Conservation (phyloP, 2,888 invertebrate species). For the Cerceris rybyensis region DNA sequence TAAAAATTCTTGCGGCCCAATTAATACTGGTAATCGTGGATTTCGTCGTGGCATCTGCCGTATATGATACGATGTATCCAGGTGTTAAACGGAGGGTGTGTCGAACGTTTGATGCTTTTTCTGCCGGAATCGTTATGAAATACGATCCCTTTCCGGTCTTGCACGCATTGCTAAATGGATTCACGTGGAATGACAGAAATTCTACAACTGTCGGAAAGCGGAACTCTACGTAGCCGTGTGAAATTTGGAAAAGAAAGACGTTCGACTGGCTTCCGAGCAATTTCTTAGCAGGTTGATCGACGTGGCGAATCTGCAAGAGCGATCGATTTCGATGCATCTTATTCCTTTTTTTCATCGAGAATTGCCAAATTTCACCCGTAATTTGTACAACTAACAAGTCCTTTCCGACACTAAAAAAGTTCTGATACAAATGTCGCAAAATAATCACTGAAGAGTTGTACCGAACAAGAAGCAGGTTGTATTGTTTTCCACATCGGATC, state of each 20-base stretch:
- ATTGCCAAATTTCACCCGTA: too few species aligned
- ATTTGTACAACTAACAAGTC: too few species aligned
- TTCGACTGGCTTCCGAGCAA: too few species aligned
- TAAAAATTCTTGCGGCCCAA: conserved; percentile 43
- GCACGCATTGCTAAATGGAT: conserved; percentile 6
- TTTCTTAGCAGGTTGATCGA: too few species aligned
- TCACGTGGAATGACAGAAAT: not conserved
- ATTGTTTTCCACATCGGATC: too few species aligned
- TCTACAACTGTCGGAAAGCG: not conserved
- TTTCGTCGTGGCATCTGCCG: conserved; percentile 62
- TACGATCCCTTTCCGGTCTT: conserved; percentile 57
- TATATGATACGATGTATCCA: conserved; percentile 56
- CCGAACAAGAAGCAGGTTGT: too few species aligned
- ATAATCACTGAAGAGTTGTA: too few species aligned
- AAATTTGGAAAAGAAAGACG: not conserved
- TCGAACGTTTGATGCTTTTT: conserved; percentile 49
- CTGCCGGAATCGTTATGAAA: conserved; percentile 50
- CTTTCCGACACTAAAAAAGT: too few species aligned
- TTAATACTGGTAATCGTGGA: conserved; percentile 62
- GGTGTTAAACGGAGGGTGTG: conserved; percentile 68
- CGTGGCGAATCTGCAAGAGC: too few species aligned
- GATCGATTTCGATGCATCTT: too few species aligned
- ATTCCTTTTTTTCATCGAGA: too few species aligned
- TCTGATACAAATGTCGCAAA: too few species aligned
- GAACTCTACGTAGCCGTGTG: not conserved